phyloP scores from a whole-genome alignment of 2,888 invertebrate species.

The Troides aeacus region DNA sequence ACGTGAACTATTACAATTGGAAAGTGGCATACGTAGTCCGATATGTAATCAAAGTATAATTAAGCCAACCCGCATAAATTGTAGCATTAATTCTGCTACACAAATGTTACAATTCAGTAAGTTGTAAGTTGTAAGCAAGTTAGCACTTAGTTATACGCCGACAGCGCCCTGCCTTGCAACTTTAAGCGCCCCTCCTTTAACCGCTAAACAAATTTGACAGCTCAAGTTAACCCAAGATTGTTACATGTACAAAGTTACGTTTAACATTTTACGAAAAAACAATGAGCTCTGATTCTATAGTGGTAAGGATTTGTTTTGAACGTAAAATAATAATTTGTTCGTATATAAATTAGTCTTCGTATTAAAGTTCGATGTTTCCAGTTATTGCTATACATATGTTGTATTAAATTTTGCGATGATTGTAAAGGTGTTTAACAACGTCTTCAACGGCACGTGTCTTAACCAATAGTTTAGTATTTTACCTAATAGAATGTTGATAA shows the following conservation, averaged over 20 bases:
- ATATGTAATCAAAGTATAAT: constrained; percentile 42
- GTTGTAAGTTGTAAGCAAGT: constrained; percentile 70
- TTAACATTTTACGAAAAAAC: constrained; percentile 1
- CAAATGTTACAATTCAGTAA: constrained; percentile 77
- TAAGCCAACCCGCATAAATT: constrained; percentile 65
- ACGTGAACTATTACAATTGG: background rate
- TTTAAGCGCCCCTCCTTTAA: constrained; percentile 68
- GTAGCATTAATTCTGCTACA: constrained; percentile 74
- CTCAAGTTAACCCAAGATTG: constrained; percentile 75
- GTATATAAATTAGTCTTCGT: constrained; percentile 32
- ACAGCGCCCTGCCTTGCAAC: constrained; percentile 66
- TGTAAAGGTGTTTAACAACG: constrained; percentile 71
- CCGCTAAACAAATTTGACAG: constrained; percentile 80
- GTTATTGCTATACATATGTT: constrained; percentile 74
- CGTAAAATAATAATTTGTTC: background rate
- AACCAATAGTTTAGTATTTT: constrained; percentile 17
- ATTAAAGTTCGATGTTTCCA: constrained; percentile 67
- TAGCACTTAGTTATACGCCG: constrained; percentile 75
- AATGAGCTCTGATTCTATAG: constrained; percentile 30
- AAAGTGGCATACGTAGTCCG: constrained; percentile 5
- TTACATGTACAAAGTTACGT: constrained; percentile 55
- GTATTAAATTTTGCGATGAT: constrained; percentile 71
- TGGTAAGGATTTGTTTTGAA: constrained; percentile 38
- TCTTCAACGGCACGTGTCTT: constrained; percentile 42
- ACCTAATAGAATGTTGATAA: constrained; percentile 17